Conservation (phyloP, 37 sponge, comb jelly and placozoan species). For the Tethya wilhelma region DNA sequence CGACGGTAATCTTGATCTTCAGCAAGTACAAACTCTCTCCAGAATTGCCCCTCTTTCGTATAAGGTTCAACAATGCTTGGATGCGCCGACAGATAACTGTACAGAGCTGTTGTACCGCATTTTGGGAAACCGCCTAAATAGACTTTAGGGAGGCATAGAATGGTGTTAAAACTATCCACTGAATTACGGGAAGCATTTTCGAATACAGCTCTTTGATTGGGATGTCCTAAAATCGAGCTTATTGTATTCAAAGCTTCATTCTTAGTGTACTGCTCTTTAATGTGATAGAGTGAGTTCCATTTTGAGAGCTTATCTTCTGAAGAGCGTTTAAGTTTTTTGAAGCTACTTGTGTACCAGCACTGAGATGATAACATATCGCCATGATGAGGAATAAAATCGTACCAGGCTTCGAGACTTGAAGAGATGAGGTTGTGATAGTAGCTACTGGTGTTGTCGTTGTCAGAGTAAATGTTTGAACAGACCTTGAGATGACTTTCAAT, state of each 20-base stretch:
- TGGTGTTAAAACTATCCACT: neutral
- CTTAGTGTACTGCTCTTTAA: neutral
- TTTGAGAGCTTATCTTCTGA: neutral
- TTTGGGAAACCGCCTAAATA: slow-evolving; percentile 43
- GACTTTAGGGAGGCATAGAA: slow-evolving; percentile 29
- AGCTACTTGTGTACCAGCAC: slow-evolving; percentile 11
- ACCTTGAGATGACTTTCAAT: too few relatives aligned
- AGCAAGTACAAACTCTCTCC: slow-evolving; percentile 18
- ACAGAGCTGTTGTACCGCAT: slow-evolving; percentile 39
- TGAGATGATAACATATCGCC: neutral
- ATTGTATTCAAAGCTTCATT: neutral
- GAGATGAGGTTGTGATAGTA: too few relatives aligned
- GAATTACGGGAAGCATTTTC: neutral
- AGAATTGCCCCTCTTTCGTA: slow-evolving; percentile 37
- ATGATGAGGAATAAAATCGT: slow-evolving; percentile 7
- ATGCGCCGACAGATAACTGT: slow-evolving; percentile 9
- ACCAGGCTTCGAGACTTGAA: slow-evolving; percentile 12
- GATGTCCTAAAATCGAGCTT: neutral
- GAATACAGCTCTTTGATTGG: neutral
- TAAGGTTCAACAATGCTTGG: slow-evolving; percentile 32
- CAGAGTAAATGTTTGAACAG: too few relatives aligned
- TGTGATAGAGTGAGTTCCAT: neutral
- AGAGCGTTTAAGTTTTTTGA: neutral
- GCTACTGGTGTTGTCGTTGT: too few relatives aligned
- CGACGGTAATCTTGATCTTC: neutral